Percentiles rank a stretch among this genome's conserved stretches.
Conservation (phyloP, 2,113 vertebrate genomes). For the Serilophus lunatus region DNA sequence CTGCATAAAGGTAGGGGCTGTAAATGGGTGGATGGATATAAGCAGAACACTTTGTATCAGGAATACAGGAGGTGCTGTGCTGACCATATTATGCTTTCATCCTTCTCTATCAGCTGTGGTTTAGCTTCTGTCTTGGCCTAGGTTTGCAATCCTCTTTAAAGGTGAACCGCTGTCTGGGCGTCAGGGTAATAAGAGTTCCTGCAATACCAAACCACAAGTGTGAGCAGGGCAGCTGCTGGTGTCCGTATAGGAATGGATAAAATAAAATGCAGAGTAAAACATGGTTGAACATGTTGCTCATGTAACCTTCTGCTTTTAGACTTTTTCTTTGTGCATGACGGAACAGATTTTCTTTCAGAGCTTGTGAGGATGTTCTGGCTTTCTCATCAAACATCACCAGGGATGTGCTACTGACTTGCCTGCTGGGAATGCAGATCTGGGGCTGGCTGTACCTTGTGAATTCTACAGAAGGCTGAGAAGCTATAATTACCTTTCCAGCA, state of each 20-base stretch:
- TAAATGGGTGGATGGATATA: background rate
- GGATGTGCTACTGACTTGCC: accelerated
- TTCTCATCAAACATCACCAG: background rate
- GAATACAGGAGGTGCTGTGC: background rate
- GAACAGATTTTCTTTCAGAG: background rate
- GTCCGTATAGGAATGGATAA: background rate
- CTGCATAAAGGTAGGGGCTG: background rate
- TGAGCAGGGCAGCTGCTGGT: background rate
- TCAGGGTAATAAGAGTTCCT: background rate
- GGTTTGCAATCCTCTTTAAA: background rate
- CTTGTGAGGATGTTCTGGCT: background rate
- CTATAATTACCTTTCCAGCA: background rate
- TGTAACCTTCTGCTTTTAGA: background rate
- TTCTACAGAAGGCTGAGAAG: background rate
- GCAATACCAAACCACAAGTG: accelerated
- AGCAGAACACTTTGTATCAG: background rate
- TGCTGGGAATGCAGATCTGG: background rate
- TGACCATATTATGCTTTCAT: background rate
- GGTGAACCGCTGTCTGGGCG: background rate
- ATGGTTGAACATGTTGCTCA: background rate
- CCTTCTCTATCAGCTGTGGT: background rate
- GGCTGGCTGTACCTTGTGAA: background rate
- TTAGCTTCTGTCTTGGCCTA: background rate
- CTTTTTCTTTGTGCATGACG: background rate
- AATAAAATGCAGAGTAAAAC: background rate